Base-by-base conservation (phyloP, 1,140 invertebrate species). In the Heliconius himera region DNA sequence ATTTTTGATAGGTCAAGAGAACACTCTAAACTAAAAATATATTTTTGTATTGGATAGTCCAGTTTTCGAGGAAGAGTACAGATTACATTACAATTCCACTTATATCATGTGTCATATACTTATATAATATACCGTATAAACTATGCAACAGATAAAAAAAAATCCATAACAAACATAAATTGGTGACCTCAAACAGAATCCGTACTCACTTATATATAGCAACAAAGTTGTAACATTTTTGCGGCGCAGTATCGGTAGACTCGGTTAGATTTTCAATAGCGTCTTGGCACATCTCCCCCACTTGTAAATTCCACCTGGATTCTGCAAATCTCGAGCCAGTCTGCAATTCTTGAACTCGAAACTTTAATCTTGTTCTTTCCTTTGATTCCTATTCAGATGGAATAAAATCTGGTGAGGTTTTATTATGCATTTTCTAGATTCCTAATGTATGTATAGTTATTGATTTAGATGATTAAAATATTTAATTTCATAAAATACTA, bases 251-350 rank as follows among this genome's bases (percentile, higher is more conserved):
- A 81, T 81, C 71, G 72, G 73, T 54, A 74, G 56, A 79, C 73
- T 78, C 54, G 77, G 80, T 78, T 78, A 81, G 82, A 83, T 83
- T 83, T 83, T 82, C 78, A 83, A 83, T 83, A 78, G 80, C 76
- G 79, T 81, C 78, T 72, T 76, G 70, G 78, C 81, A 84, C 78
- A 83, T 83, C 81, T 81, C 73, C 78, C 73, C 73, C 81, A 77
- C 76, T 81, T 84, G 83, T 80, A 82, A 84, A 84, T 84, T 84
- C 83, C 81, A 78, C 81, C 78, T 84, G 78, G 81, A 80, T 82
- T 82, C 78, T 74, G 72, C 74, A 80, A 80, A 84, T 79, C 78
- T 76, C 81, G 76, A 80, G 79, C 81, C 83, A 80, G 83, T 84
- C 80, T 82, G 74, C 78, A 78, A 82, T 80, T 82, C 76, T 79